Percentiles rank a stretch among this genome's conserved stretches.
phyloP scores from a whole-genome alignment of 2,113 vertebrate genomes.

The Polypterus senegalus region DNA sequence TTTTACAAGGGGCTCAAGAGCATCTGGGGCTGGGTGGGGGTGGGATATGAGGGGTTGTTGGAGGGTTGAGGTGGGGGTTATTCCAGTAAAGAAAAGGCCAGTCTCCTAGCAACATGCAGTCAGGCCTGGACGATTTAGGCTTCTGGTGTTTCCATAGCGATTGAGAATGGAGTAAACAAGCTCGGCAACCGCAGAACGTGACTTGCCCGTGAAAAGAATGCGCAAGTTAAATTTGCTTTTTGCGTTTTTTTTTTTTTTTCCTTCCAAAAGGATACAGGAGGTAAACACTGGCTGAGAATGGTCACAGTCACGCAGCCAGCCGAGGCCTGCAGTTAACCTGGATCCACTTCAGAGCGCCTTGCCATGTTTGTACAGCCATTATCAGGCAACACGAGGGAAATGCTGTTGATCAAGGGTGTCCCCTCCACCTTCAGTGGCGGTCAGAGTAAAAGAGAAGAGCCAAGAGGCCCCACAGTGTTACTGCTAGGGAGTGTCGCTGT shows the following conservation, averaged over 20 bases:
- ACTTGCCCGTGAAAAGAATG: constrained; percentile 22
- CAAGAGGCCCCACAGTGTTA: too few species aligned
- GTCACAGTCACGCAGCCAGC: neutral
- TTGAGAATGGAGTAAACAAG: constrained; percentile 22
- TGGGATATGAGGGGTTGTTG: constrained; percentile 6
- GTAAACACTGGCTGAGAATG: neutral
- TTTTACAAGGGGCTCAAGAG: neutral
- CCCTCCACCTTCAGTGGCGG: neutral
- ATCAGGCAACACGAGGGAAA: neutral
- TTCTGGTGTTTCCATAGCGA: constrained; percentile 47
- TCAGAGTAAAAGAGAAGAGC: too few species aligned
- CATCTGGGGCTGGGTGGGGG: constrained; percentile 3
- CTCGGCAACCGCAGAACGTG: constrained; percentile 2
- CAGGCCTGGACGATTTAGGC: constrained; percentile 36
- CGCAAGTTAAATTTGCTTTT: neutral
- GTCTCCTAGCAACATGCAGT: constrained; percentile 54
- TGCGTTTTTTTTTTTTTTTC: neutral
- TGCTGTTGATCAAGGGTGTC: neutral
- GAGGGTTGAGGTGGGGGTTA: constrained; percentile 37
- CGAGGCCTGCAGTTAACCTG: neutral
- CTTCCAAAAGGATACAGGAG: neutral
- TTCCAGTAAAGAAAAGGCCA: constrained; percentile 44
- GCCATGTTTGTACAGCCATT: neutral
- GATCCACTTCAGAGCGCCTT: neutral
- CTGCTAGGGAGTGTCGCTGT: too few species aligned